A percentile compares a stretch with the other conserved stretches of the same genome.
These are phyloP conservation scores for Limnothrissa miodon DNA, from an alignment of 2,113 vertebrate species.

Conservation along the genomic window DNA sequence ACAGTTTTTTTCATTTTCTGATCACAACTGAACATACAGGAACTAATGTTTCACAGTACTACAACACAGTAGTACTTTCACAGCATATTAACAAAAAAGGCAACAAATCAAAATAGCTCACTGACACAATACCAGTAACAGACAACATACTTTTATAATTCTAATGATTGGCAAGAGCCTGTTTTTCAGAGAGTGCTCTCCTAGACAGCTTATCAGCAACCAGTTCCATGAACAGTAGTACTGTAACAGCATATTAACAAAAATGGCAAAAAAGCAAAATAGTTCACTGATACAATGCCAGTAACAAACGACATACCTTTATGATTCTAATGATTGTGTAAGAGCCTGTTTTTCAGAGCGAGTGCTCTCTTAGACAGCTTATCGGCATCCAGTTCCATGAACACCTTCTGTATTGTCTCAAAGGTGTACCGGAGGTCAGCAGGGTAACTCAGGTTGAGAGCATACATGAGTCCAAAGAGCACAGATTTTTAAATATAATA, in stretches of 20 bases:
- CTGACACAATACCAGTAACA: too few species aligned
- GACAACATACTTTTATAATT: not conserved
- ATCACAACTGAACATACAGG: not conserved
- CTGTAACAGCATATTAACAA: too few species aligned
- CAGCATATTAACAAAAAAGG: not conserved
- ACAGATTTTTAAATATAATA: too few species aligned
- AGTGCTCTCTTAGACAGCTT: not conserved
- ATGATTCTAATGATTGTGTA: not conserved
- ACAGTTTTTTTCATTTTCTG: too few species aligned
- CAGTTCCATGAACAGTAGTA: conserved; percentile 28
- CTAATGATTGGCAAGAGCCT: conserved; percentile 9
- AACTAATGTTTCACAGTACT: too few species aligned
- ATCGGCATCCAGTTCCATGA: conserved; percentile 27
- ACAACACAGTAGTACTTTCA: too few species aligned
- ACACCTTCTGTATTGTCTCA: conserved; percentile 3
- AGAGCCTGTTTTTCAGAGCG: conserved; percentile 25
- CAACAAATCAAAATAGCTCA: not conserved
- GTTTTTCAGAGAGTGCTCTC: conserved; percentile 21
- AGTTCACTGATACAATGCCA: too few species aligned
- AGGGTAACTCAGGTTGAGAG: conserved; percentile 24
- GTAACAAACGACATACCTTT: too few species aligned
- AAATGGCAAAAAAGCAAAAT: not conserved
- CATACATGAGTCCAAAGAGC: conserved; percentile 48
- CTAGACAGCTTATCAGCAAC: conserved; percentile 4
- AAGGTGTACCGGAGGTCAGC: conserved; percentile 23